phyloP scores from a whole-genome alignment of 2,888 invertebrate genomes.

The Tetramorium bicarinatum region DNA sequence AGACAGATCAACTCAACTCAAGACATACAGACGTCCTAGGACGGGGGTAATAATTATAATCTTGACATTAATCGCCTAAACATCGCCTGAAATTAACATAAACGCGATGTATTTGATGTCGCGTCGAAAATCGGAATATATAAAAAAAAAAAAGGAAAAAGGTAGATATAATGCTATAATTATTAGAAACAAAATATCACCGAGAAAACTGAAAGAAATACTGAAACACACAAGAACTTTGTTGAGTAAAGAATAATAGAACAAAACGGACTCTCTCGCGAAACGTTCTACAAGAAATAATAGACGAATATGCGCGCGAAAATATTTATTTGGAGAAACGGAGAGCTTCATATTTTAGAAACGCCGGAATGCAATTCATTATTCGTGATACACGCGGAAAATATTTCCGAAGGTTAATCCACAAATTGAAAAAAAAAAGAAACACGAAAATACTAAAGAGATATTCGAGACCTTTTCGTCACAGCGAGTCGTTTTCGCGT shows the following conservation, averaged over 20 bases:
- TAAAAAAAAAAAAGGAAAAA: background rate
- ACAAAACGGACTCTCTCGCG: background rate
- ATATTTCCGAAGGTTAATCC: slow-evolving; percentile 24
- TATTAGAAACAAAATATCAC: slow-evolving; percentile 18
- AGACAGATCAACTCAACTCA: slow-evolving; percentile 6
- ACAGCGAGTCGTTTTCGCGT: background rate
- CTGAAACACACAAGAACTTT: background rate
- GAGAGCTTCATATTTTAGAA: slow-evolving; percentile 40
- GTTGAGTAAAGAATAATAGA: slow-evolving; percentile 24
- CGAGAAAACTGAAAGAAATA: slow-evolving; percentile 11
- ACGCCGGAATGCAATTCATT: background rate
- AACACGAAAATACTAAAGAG: background rate
- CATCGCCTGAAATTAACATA: background rate
- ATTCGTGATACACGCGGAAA: slow-evolving; percentile 8
- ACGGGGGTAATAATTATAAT: background rate
- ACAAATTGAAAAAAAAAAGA: background rate
- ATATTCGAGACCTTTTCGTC: background rate
- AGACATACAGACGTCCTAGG: background rate
- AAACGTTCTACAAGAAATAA: slow-evolving; percentile 26
- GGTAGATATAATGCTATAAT: background rate
- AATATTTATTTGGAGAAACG: slow-evolving; percentile 31
- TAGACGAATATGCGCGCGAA: slow-evolving; percentile 31
- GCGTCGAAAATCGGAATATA: background rate
- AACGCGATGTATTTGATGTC: background rate
- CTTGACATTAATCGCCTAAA: background rate